Evolutionary conservation across 1,140 invertebrate species (phyloP).

Genomic region (Bacillus rossius): DNA sequence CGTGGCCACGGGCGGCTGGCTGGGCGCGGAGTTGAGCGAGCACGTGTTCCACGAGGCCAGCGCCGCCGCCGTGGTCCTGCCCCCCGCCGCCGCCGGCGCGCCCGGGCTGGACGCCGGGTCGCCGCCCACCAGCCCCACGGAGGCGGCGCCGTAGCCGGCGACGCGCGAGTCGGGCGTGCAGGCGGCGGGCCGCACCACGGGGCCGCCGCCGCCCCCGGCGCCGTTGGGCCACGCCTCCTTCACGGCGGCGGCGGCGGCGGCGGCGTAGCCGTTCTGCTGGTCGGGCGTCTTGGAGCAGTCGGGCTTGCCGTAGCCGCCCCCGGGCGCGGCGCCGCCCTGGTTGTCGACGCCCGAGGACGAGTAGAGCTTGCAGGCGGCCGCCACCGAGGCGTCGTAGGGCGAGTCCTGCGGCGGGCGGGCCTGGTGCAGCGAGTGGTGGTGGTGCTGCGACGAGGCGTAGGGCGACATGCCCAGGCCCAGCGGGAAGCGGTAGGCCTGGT

Average conservation of each 20-base stretch:
- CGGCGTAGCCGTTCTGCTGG: slow-evolving; percentile 62
- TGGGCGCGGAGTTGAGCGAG: slow-evolving; percentile 61
- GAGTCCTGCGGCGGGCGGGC: slow-evolving; percentile 78
- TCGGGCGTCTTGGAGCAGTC: slow-evolving; percentile 34
- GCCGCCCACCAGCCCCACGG: slow-evolving; percentile 57
- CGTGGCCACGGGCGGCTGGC: slow-evolving; percentile 63
- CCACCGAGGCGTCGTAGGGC: slow-evolving; percentile 82
- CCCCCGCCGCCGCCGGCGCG: slow-evolving; percentile 46
- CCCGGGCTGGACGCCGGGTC: slow-evolving; percentile 70
- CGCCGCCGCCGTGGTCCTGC: slow-evolving; percentile 54
- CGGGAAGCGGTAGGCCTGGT: slow-evolving; percentile 69
- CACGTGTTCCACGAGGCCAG: slow-evolving; percentile 66
- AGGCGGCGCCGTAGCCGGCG: slow-evolving; percentile 54
- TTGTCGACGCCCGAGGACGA: slow-evolving; percentile 62
- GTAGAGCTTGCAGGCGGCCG: slow-evolving; percentile 76
- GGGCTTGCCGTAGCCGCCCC: slow-evolving; percentile 47
- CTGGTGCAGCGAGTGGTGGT: slow-evolving; percentile 70
- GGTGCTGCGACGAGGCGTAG: slow-evolving; percentile 65
- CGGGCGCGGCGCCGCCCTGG: slow-evolving; percentile 45
- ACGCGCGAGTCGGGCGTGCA: slow-evolving; percentile 79
- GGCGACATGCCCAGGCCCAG: slow-evolving; percentile 78
- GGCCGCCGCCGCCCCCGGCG: slow-evolving; percentile 46
- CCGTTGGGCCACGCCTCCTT: slow-evolving; percentile 63
- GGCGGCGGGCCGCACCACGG: slow-evolving; percentile 72
- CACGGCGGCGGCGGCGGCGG: slow-evolving; percentile 49